Evolutionary conservation across 2,797 vertebrate genomes (phyloP).

Genomic region (Acridotheres tristis): DNA sequence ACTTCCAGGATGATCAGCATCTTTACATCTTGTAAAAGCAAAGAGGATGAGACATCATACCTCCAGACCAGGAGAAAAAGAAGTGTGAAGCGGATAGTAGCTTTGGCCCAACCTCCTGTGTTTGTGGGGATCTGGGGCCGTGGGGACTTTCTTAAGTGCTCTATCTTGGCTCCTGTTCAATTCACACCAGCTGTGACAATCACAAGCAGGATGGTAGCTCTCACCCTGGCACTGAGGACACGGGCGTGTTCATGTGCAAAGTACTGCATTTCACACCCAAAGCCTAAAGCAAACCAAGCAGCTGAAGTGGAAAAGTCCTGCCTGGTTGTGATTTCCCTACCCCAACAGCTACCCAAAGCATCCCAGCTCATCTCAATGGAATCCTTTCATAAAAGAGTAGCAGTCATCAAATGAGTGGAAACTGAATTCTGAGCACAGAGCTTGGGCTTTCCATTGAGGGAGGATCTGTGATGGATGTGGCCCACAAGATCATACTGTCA

Average conservation of each 20-base stretch:
- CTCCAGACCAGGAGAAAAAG: neutral
- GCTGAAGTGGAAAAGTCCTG: neutral
- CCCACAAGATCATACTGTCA: neutral
- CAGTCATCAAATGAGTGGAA: neutral
- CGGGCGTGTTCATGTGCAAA: neutral
- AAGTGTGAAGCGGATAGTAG: neutral
- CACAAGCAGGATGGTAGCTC: neutral
- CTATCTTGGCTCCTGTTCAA: neutral
- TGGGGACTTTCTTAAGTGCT: neutral
- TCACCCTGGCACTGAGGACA: neutral
- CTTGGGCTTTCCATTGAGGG: neutral
- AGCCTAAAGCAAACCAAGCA: neutral
- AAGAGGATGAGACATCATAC: neutral
- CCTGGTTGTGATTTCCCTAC: neutral
- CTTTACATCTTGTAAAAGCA: neutral
- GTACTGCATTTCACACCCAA: neutral
- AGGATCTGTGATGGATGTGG: fast-evolving
- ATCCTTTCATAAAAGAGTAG: neutral
- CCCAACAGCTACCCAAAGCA: neutral
- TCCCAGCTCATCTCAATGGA: neutral
- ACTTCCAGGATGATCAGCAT: slow-evolving; percentile 15
- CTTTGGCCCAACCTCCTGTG: neutral
- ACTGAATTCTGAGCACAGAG: neutral
- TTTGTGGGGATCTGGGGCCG: neutral
- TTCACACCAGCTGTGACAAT: neutral